Base-by-base conservation (phyloP, 2,797 vertebrate species). In the Steatocranus sp. region DNA sequence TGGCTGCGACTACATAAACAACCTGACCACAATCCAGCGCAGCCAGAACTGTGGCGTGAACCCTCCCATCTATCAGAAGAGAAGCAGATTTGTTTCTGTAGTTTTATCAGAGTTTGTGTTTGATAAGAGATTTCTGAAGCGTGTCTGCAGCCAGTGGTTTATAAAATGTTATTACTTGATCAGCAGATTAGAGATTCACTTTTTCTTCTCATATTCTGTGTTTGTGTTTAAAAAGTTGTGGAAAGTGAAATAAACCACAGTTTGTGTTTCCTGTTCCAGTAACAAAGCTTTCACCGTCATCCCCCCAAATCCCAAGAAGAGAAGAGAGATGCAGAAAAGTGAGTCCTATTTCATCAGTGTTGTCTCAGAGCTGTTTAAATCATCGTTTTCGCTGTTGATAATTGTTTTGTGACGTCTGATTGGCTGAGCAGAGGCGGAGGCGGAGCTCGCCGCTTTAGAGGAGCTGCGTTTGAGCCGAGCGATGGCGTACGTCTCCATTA, bases 271-370 rank as follows among this genome's bases (percentile, higher is more conserved):
- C 8, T 90, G 27, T 94, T 89, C 77, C 89, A 96, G 94, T 48
- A 51, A 76, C 86, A 93, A 86, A 90, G 94, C 94, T 7, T 96
- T 95, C 87, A 95, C 95, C 0, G 94, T 96, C 75, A 94, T 96
- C 82, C 86, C 95, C 5, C 95, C 95, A 2, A 89, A 96, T 78
- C 93, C 94, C 17, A 94, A 91, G 86, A 96, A 89, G 56, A 89
- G 94, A 23, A 61, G 84, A 77, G 94, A 95, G 23, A 94, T 96
- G 74, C 94, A 94, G 87, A 92, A 76, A 88, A 94, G 95, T 96
- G 83, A 93, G 94, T 94, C 1, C 0, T 3, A 11, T 53, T 32
- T 68, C 7, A 4, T 6, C 23, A 43, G 30, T 18, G 10, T 3
- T 11, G 12, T 11, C 41, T 50, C 30, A 1, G 18, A 68, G 46